Evolutionary conservation across 2,113 vertebrate genomes (phyloP).

Genomic region (Oenanthe oenanthe): DNA sequence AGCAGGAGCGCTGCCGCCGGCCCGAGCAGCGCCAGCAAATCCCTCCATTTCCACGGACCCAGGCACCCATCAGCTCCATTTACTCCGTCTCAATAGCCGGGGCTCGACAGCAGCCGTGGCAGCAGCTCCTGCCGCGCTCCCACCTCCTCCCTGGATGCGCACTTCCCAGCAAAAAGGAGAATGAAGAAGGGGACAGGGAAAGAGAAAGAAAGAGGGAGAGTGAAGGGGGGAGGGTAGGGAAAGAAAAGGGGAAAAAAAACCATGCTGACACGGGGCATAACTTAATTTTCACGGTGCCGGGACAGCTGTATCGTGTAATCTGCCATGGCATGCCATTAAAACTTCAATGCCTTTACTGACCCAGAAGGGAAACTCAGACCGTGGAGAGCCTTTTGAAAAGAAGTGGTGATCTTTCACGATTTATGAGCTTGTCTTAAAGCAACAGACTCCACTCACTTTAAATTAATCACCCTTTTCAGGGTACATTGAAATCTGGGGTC

Average conservation of each 20-base stretch:
- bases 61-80: constrained; percentile 79
- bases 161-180: constrained; percentile 77
- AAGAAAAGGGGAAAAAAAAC: constrained; percentile 81
- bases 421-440: constrained; percentile 97
- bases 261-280: constrained; percentile 99
- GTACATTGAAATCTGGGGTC: constrained; percentile 80
- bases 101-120: constrained; percentile 49
- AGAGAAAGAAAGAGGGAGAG: constrained; percentile 49
- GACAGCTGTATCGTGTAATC: constrained; percentile 99
- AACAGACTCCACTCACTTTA: constrained; percentile 90
- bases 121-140: constrained; percentile 53
- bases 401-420: constrained; percentile 93
- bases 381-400: constrained; percentile 91
- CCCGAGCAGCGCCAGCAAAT: constrained; percentile 70
- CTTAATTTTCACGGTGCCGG: constrained; percentile 99
- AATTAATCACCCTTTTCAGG: constrained; percentile 90
- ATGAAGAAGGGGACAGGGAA: constrained; percentile 47
- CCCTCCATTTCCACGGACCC: constrained; percentile 67
- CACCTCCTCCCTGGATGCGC: constrained; percentile 73
- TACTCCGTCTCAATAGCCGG: constrained; percentile 79
- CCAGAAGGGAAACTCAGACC: constrained; percentile 95
- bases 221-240: constrained; percentile 69
- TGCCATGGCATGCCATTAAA: constrained; percentile 98
- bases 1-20: neutral
- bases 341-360: constrained; percentile 99